Percentiles rank a stretch among this genome's conserved stretches.
Conservation (phyloP, 2,888 invertebrate genomes). For the Drosophila silvestris region DNA sequence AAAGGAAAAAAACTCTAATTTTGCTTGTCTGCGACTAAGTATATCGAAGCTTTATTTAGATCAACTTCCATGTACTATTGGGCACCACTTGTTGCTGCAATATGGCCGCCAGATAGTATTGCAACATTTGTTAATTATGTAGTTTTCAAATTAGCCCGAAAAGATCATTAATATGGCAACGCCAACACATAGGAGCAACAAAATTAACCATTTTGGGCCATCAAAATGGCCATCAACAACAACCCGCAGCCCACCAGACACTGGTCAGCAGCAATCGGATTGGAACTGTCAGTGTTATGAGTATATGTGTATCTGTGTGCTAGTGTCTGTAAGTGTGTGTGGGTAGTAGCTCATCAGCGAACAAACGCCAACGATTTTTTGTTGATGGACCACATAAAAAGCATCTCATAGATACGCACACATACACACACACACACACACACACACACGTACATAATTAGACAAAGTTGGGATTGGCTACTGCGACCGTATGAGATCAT, state of each 20-base stretch:
- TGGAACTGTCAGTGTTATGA: slow-evolving; percentile 3
- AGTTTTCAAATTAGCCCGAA: slow-evolving; percentile 33
- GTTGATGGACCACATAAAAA: slow-evolving; percentile 53
- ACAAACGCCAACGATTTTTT: slow-evolving; percentile 50
- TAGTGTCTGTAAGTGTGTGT: slow-evolving; percentile 30
- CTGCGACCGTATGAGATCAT: slow-evolving; percentile 67
- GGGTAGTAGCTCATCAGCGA: slow-evolving; percentile 56
- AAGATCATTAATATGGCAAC: slow-evolving; percentile 61
- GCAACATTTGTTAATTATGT: slow-evolving; percentile 46
- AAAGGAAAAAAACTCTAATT: slow-evolving; percentile 1
- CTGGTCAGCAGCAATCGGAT: slow-evolving; percentile 33
- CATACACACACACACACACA: slow-evolving; percentile 24
- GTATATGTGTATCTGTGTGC: slow-evolving; percentile 1
- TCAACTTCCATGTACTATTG: slow-evolving; percentile 18
- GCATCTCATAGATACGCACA: slow-evolving; percentile 65
- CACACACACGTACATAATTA: slow-evolving; percentile 46
- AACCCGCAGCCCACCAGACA: slow-evolving; percentile 32
- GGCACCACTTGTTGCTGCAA: slow-evolving; percentile 45
- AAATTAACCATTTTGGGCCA: slow-evolving; percentile 22
- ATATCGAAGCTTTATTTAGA: slow-evolving; percentile 27
- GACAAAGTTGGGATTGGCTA: slow-evolving; percentile 78
- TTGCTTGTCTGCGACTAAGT: background rate
- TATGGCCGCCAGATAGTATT: slow-evolving; percentile 11
- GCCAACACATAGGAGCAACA: slow-evolving; percentile 55
- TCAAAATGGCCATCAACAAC: slow-evolving; percentile 69